These are phyloP conservation scores for Mimachlamys varia DNA, from an alignment of 2,888 invertebrate species.

Conservation along the genomic window DNA sequence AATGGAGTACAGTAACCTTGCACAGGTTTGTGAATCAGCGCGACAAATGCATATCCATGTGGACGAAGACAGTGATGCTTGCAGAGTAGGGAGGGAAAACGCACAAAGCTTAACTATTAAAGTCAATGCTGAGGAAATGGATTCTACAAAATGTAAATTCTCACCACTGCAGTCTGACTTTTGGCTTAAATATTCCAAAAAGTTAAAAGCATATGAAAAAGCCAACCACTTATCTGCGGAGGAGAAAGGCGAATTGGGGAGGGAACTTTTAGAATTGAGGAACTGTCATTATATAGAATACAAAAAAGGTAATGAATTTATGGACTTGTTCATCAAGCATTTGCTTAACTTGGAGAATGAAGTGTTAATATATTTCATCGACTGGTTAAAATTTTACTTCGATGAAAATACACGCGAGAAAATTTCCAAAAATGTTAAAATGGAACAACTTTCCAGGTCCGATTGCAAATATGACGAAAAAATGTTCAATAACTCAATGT, in stretches of 20 bases:
- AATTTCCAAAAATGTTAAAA: not conserved
- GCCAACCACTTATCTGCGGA: too few relatives aligned
- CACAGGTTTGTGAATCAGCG: not conserved
- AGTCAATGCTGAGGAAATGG: too few relatives aligned
- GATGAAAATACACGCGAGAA: conserved; percentile 6
- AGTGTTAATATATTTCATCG: not conserved
- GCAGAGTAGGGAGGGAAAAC: too few relatives aligned
- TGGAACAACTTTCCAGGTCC: not conserved
- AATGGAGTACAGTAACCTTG: not conserved
- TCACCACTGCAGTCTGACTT: too few relatives aligned
- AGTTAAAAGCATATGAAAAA: too few relatives aligned
- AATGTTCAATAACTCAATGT: not conserved
- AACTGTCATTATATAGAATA: not conserved
- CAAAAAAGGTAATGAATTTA: not conserved
- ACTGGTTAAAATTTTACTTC: not conserved
- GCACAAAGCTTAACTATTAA: too few relatives aligned
- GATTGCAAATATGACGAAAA: not conserved
- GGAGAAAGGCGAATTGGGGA: too few relatives aligned
- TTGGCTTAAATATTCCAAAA: too few relatives aligned
- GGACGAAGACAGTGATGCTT: not conserved
- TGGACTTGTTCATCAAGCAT: not conserved
- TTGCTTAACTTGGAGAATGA: not conserved
- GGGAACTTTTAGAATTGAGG: too few relatives aligned
- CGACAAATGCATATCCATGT: not conserved
- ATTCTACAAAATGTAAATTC: too few relatives aligned